Evolutionary conservation across 2,113 vertebrate genomes (phyloP), one percentile per base, ranked within the genome.

Genomic region (Choloepus hoffmanni): DNA sequence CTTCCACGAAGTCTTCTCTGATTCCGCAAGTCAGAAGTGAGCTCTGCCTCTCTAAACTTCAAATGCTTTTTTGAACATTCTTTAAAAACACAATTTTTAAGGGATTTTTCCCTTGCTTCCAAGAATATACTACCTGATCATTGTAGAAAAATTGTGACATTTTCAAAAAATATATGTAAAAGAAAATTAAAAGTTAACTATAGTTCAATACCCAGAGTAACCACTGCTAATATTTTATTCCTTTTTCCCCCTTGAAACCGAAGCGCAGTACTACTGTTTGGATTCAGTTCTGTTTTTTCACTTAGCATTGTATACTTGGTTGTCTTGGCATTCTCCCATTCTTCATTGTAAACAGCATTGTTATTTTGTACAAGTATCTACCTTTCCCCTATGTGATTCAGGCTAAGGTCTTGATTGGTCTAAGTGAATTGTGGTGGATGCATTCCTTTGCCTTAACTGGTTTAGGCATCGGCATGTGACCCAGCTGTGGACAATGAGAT

Each of bases 271-370:
- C 14, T 68, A 8, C 11, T 36, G 67, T 68, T 36, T n/a, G 33
- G 16, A 68, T n/a, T 68, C 33, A 8, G 33, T 68, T 68, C 67
- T 15, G 30, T 67, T 67, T 67, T 68, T 68, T 68, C 33, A 68
- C 33, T 68, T 68, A 68, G 19, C 18, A 58, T 58, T 68, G 36
- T 33, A 67, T 68, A 68, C 15, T 36, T 68, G 67, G 33, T 36
- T 67, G 67, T 15, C 67, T 68, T 36, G 67, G 15, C 33, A 68
- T 79, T 90, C 50, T 94, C 63, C 33, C 65, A 60, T 53, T 95
- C 26, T 94, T 81, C 33, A 36, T 82, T 48, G 76, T 8, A 93
- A 88, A 96, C 1, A 81, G 60, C 45, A 85, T 19, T 87, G 62
- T 48, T 76, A 70, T 70, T 90, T 53, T 90, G 36, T 48, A 53